A percentile compares a stretch with the other conserved stretches of the same genome.
phyloP scores from a whole-genome alignment of 2,113 vertebrate genomes.

The Oryzias javanicus region DNA sequence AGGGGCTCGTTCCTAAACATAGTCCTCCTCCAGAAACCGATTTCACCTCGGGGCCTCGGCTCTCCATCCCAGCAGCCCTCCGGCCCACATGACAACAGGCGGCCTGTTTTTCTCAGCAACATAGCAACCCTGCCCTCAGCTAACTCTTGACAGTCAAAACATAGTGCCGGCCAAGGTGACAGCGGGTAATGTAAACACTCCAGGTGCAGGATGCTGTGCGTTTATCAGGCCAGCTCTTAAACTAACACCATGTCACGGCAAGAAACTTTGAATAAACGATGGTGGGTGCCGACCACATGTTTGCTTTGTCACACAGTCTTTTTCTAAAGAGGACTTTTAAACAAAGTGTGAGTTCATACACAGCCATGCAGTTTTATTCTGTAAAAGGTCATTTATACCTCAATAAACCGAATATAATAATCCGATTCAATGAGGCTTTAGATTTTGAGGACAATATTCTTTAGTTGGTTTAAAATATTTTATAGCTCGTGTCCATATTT shows the following conservation, averaged over 20 bases:
- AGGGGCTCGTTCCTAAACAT: conserved; percentile 62
- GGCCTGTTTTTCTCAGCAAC: conserved; percentile 61
- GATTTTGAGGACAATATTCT: too few relatives aligned
- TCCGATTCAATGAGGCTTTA: too few relatives aligned
- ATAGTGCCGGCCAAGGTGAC: conserved; percentile 60
- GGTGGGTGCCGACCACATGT: conserved; percentile 19
- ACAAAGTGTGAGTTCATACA: conserved; percentile 31
- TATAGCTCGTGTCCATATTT: too few relatives aligned
- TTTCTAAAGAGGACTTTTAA: conserved; percentile 36
- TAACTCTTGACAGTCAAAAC: conserved; percentile 59
- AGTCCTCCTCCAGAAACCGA: conserved; percentile 60
- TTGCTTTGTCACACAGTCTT: conserved; percentile 33
- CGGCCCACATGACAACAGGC: conserved; percentile 66
- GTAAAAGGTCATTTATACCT: conserved; percentile 18
- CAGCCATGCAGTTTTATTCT: conserved; percentile 21
- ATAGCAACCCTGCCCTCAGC: conserved; percentile 61
- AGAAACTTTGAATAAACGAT: conserved; percentile 35
- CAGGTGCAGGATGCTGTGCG: conserved; percentile 2
- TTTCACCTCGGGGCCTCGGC: conserved; percentile 62
- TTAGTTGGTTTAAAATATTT: too few relatives aligned
- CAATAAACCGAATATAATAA: not conserved
- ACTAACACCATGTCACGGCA: conserved; percentile 21
- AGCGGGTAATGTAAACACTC: conserved; percentile 34
- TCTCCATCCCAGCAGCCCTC: conserved; percentile 57
- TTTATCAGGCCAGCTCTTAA: conserved; percentile 12